Evolutionary conservation across 2,797 vertebrate species (phyloP).

Genomic region (Calcarius lapponicus): DNA sequence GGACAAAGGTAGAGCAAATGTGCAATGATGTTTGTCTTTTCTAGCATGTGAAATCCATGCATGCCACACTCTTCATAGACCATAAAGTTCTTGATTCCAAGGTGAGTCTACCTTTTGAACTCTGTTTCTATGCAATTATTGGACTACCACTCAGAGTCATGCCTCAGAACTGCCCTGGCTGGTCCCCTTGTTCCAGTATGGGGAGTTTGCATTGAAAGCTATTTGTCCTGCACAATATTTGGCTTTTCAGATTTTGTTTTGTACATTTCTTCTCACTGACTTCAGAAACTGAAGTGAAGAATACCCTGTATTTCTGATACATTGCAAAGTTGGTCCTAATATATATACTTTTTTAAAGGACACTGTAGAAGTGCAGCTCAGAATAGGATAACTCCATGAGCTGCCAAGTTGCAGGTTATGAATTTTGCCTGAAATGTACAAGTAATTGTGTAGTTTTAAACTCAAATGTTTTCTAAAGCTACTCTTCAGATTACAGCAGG

Average conservation of each 20-base stretch:
- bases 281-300: background rate
- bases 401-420: background rate
- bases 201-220: background rate
- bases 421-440: background rate
- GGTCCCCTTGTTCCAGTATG: background rate
- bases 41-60: background rate
- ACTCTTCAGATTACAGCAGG: background rate
- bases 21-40: background rate
- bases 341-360: background rate
- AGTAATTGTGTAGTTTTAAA: background rate
- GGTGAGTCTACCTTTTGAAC: constrained; percentile 17
- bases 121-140: background rate
- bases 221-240: background rate
- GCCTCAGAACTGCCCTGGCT: constrained; percentile 3
- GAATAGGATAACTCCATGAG: background rate
- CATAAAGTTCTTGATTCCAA: background rate
- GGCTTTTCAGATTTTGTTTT: background rate
- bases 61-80: background rate
- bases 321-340: background rate
- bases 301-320: background rate
- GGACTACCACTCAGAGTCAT: background rate
- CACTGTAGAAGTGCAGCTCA: background rate
- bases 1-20: background rate
- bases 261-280: background rate
- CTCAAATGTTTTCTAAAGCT: background rate